Base-by-base conservation (phyloP, 2,888 invertebrate genomes). In the Tanytarsus gracilentus region DNA sequence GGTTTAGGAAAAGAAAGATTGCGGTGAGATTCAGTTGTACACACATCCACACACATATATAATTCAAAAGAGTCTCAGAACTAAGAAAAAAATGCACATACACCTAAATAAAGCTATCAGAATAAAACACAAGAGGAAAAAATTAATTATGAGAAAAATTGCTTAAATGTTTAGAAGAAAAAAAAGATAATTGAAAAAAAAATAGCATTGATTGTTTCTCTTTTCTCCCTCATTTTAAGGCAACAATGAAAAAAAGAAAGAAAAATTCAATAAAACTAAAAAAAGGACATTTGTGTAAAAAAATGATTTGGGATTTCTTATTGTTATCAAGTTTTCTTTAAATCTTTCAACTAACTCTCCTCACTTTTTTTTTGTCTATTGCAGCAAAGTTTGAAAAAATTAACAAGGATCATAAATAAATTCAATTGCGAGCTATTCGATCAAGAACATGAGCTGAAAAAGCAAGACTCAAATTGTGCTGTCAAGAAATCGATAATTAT, bases 111-210 rank as follows among this genome's bases (percentile, higher is more conserved):
- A 40, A 56, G 40, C 27, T 56, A 56, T 56, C 55, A 56, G n/a
- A n/a, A 56, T 40, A 40, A 56, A 25, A 30, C 18, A 33, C 21
- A 56, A 56, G 18, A 16, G 21, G 11, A 23, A 40, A 27, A 40
- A 56, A 39, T 56, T 36, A 56, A 23, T 11, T 11, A 33, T 9
- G 33, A 50, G 11, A 26, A 56, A 56, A 40, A 11, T 40, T 39
- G 55, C 55, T 56, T 56, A 30, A 40, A 40, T 56, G 55, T 56
- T 56, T 56, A 56, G 55, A n/a, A n/a, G n/a, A n/a, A n/a, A n/a
- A n/a, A n/a, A n/a, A n/a, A 56, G 40, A 40, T 26, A 56, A 40
- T 26, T 25, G 55, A 53, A 29, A 29, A 53, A 53, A 53, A 27
- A 30, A 33, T 51, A 55, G 55, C 55, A 55, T 40, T 40, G 55